phyloP scores from a whole-genome alignment of 2,888 invertebrate species.

The Synergus gifuensis region DNA sequence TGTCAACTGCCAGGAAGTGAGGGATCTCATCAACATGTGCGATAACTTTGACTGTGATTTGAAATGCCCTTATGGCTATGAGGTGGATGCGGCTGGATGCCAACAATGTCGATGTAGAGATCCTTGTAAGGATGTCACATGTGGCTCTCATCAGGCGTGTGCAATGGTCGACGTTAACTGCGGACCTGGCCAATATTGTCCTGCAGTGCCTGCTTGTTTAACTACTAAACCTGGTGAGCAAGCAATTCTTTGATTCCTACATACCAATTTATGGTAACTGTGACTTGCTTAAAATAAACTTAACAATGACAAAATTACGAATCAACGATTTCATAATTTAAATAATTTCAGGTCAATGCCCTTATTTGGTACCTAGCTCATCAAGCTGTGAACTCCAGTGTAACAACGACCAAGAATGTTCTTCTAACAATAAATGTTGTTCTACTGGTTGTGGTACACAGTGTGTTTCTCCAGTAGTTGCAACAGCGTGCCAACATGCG shows the following conservation, averaged over 20 bases:
- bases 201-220: slow-evolving; percentile 74
- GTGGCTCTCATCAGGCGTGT: slow-evolving; percentile 71
- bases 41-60: slow-evolving; percentile 65
- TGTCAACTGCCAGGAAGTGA: slow-evolving; percentile 66
- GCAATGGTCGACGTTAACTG: slow-evolving; percentile 75
- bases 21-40: slow-evolving; percentile 61
- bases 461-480: slow-evolving; percentile 86
- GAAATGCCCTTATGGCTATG: slow-evolving; percentile 71
- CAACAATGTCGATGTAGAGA: slow-evolving; percentile 76
- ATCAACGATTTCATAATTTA: not conserved
- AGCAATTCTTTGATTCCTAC: not conserved
- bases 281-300: too few species aligned
- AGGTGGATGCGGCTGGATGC: slow-evolving; percentile 68
- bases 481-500: slow-evolving; percentile 79
- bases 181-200: slow-evolving; percentile 70
- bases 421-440: slow-evolving; percentile 86
- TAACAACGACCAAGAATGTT: slow-evolving; percentile 87
- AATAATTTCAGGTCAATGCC: slow-evolving; percentile 85
- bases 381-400: slow-evolving; percentile 89
- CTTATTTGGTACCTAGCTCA: slow-evolving; percentile 86
- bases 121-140: slow-evolving; percentile 76
- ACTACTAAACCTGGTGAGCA: slow-evolving; percentile 60
- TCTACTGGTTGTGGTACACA: slow-evolving; percentile 93
- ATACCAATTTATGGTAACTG: too few species aligned
- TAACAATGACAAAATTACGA: too few species aligned